phyloP scores from a whole-genome alignment of 2,888 invertebrate species.

The Aspidiotus destructor region DNA sequence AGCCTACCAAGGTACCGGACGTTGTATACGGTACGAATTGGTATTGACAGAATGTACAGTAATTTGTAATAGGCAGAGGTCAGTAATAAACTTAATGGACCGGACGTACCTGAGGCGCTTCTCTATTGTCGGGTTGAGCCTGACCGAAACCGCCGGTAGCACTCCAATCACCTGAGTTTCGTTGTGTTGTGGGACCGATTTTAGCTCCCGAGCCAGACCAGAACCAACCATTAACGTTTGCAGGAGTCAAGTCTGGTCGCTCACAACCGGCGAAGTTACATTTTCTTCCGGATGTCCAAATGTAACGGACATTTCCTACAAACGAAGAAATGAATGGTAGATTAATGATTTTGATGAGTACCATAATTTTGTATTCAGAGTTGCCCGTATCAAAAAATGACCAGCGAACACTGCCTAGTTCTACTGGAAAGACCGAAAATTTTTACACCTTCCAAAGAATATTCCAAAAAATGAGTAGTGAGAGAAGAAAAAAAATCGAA shows the following conservation, averaged over 20 bases:
- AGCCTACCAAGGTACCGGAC: too few relatives aligned
- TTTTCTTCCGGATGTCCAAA: conserved; percentile 86
- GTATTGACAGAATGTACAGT: too few relatives aligned
- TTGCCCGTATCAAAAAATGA: too few relatives aligned
- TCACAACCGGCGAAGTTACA: conserved; percentile 87
- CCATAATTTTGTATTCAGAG: too few relatives aligned
- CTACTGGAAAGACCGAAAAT: too few relatives aligned
- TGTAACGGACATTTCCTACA: conserved; percentile 52
- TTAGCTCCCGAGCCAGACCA: conserved; percentile 89
- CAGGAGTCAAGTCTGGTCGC: conserved; percentile 69
- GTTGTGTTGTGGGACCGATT: conserved; percentile 76
- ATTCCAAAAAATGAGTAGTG: too few relatives aligned
- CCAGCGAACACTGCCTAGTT: too few relatives aligned
- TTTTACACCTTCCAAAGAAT: too few relatives aligned
- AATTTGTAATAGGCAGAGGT: too few relatives aligned
- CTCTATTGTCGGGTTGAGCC: conserved; percentile 79
- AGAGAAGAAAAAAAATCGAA: too few relatives aligned
- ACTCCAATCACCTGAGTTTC: conserved; percentile 86
- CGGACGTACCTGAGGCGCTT: conserved; percentile 65
- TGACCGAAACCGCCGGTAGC: conserved; percentile 78
- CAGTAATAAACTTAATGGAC: not conserved
- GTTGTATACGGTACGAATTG: too few relatives aligned
- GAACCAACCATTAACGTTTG: conserved; percentile 82
- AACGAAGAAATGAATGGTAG: not conserved
- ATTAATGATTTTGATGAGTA: too few relatives aligned